phyloP scores from a whole-genome alignment of 1,140 invertebrate species.

The Elysia chlorotica region DNA sequence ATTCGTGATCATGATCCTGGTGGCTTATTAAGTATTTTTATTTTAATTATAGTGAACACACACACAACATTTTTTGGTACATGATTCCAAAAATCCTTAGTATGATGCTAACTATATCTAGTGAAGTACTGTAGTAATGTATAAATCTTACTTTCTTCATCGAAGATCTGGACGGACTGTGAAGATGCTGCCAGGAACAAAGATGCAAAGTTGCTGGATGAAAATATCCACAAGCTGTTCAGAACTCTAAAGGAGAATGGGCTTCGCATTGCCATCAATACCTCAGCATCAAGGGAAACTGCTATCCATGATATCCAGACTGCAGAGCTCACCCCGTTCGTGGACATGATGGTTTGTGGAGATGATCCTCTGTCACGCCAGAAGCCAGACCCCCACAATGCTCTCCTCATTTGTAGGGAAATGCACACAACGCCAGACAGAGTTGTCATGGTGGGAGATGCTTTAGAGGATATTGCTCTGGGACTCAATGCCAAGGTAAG shows the following conservation, averaged over 20 bases:
- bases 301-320: conserved; percentile 51
- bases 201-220: conserved; percentile 26
- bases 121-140: too few species aligned
- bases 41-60: too few species aligned
- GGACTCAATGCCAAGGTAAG: conserved; percentile 54
- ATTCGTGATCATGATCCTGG: too few species aligned
- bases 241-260: conserved; percentile 52
- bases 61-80: too few species aligned
- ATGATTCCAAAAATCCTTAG: too few species aligned
- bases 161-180: conserved; percentile 39
- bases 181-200: conserved; percentile 28
- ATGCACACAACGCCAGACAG: conserved; percentile 55
- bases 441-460: conserved; percentile 63
- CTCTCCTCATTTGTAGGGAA: conserved; percentile 57
- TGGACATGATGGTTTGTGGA: conserved; percentile 64
- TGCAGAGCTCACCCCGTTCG: conserved; percentile 52
- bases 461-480: conserved; percentile 61
- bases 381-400: conserved; percentile 51
- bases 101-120: too few species aligned
- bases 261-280: conserved; percentile 64
- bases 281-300: conserved; percentile 55
- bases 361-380: conserved; percentile 57
- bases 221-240: conserved; percentile 49
- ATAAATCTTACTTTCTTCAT: too few species aligned
- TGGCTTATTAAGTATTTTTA: too few species aligned